Percentiles rank a stretch among this genome's conserved stretches.
phyloP scores from a whole-genome alignment of 2,888 invertebrate species.

The Rhopalosiphum nymphaeae region DNA sequence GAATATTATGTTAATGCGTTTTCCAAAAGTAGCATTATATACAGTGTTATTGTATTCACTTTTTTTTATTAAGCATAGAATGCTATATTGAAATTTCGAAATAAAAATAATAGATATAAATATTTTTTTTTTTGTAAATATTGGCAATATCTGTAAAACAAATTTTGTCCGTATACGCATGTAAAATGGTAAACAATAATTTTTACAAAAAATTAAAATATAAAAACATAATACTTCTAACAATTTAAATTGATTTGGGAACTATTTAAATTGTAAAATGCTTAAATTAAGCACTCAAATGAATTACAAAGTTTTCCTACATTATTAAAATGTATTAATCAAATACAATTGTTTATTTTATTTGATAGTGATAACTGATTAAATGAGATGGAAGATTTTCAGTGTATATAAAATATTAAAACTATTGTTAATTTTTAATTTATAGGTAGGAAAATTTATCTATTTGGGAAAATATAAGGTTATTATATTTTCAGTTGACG shows the following conservation, averaged over 20 bases:
- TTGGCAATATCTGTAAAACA: constrained; percentile 8
- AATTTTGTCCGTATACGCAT: background rate
- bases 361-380: background rate
- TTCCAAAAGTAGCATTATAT: background rate
- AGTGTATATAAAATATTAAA: background rate
- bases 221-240: background rate
- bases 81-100: background rate
- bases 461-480: background rate
- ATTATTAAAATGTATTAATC: background rate
- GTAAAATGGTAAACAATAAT: background rate
- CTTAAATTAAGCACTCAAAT: background rate
- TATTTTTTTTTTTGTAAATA: background rate
- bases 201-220: background rate
- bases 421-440: background rate
- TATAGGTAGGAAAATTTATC: background rate
- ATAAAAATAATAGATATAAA: background rate
- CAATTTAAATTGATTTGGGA: background rate
- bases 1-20: background rate
- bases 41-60: background rate
- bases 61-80: constrained; percentile 7
- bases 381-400: background rate
- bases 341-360: background rate
- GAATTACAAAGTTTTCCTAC: background rate
- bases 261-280: background rate
- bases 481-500: background rate